These are phyloP conservation scores for Cephus nigrinus DNA, from an alignment of 2,888 invertebrate species.

Conservation along the genomic window DNA sequence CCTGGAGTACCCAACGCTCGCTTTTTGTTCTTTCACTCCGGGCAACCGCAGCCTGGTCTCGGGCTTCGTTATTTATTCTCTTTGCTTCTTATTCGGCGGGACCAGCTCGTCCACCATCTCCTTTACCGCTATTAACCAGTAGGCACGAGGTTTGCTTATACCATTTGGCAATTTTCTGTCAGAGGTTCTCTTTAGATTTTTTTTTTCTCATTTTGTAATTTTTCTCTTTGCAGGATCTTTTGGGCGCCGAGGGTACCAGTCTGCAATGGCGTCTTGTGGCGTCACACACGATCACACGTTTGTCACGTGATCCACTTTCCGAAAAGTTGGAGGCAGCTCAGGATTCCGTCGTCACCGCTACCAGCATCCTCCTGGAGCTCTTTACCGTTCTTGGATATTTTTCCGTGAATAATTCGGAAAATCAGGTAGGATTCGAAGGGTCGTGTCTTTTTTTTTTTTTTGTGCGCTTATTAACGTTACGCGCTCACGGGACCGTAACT, in stretches of 20 bases:
- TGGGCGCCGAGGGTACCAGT: slow-evolving; percentile 86
- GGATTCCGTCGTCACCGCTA: slow-evolving; percentile 65
- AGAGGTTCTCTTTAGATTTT: slow-evolving; percentile 21
- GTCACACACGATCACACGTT: slow-evolving; percentile 82
- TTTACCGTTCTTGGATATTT: slow-evolving; percentile 87
- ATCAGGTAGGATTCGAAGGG: slow-evolving; percentile 72
- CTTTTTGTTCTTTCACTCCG: slow-evolving; percentile 21
- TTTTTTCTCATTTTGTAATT: slow-evolving; percentile 14
- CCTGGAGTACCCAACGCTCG: background rate
- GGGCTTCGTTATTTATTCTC: slow-evolving; percentile 58
- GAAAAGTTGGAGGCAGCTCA: slow-evolving; percentile 24
- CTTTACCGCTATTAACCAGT: background rate
- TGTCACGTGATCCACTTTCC: slow-evolving; percentile 67
- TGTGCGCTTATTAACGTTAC: background rate
- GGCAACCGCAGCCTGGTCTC: slow-evolving; percentile 20
- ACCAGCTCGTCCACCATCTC: background rate
- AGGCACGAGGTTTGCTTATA: background rate
- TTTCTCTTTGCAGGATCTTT: slow-evolving; percentile 71
- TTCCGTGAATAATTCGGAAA: slow-evolving; percentile 81
- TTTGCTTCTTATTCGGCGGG: slow-evolving; percentile 39
- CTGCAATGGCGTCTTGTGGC: slow-evolving; percentile 89
- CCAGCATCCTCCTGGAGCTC: slow-evolving; percentile 79
- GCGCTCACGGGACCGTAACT: background rate
- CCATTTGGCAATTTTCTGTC: slow-evolving; percentile 20
- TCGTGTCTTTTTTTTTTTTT: slow-evolving; percentile 3